Conservation (phyloP, 2,797 vertebrate genomes). For the Vespertilio murinus region DNA sequence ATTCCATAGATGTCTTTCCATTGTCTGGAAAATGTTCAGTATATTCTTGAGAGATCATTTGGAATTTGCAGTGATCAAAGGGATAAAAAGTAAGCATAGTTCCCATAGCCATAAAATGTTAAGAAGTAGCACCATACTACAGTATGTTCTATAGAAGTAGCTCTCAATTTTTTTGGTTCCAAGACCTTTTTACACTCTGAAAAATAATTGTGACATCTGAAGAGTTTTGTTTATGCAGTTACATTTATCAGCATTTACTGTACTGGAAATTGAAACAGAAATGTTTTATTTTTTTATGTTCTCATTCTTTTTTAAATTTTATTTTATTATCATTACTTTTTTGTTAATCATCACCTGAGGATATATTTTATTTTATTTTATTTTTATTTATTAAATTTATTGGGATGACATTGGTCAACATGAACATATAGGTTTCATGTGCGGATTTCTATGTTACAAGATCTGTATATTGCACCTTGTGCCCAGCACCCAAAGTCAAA, state of each 20-base stretch:
- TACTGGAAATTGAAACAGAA: not conserved
- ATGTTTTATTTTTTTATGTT: too few species aligned
- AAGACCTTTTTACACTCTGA: not conserved
- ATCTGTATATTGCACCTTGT: too few species aligned
- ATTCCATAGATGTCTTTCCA: not conserved
- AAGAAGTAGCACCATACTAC: not conserved
- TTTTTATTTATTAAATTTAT: too few species aligned
- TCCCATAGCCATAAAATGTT: not conserved
- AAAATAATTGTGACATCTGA: not conserved
- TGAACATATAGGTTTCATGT: too few species aligned
- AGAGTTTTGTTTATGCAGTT: not conserved
- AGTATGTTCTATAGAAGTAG: not conserved
- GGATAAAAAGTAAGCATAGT: not conserved
- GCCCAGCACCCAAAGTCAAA: too few species aligned
- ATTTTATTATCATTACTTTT: too few species aligned
- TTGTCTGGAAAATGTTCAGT: not conserved
- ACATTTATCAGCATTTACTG: not conserved
- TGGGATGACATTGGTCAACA: too few species aligned
- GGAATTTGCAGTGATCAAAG: not conserved
- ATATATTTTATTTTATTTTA: too few species aligned
- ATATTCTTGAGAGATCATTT: constrained; percentile 18
- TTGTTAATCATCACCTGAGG: too few species aligned
- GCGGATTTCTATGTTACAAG: too few species aligned
- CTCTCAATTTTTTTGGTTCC: not conserved
- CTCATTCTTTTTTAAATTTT: too few species aligned